These are phyloP conservation scores for Drosophila asahinai DNA, from an alignment of 1,140 invertebrate genomes.

Conservation along the genomic window DNA sequence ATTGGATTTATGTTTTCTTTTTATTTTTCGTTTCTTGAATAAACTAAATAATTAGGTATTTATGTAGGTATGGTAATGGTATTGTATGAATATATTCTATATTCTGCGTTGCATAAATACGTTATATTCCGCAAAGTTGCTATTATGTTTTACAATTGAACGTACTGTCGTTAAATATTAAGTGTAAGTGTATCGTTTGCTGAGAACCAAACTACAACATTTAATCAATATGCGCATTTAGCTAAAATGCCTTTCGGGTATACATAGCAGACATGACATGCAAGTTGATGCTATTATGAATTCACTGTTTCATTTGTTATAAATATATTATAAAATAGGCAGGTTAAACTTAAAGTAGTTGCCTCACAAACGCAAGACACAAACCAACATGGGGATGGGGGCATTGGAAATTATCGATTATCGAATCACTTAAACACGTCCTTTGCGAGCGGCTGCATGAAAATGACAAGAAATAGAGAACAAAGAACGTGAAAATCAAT, in stretches of 20 bases:
- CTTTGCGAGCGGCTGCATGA: slow-evolving; percentile 76
- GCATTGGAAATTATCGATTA: slow-evolving; percentile 49
- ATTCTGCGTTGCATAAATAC: slow-evolving; percentile 56
- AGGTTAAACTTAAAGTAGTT: slow-evolving; percentile 37
- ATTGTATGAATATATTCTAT: slow-evolving; percentile 50
- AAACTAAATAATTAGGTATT: slow-evolving; percentile 49
- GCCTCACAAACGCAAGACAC: slow-evolving; percentile 33
- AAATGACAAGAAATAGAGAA: slow-evolving; percentile 24
- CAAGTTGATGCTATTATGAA: slow-evolving; percentile 38
- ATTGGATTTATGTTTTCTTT: slow-evolving; percentile 12
- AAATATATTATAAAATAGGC: slow-evolving; percentile 52
- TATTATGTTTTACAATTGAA: slow-evolving; percentile 45
- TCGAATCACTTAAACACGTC: slow-evolving; percentile 76
- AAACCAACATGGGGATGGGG: slow-evolving; percentile 53
- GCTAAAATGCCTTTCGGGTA: slow-evolving; percentile 68
- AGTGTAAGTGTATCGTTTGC: slow-evolving; percentile 59
- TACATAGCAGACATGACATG: slow-evolving; percentile 46
- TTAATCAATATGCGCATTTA: slow-evolving; percentile 65
- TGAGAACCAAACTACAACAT: slow-evolving; percentile 76
- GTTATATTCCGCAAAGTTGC: slow-evolving; percentile 44
- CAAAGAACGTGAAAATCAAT: slow-evolving; percentile 1
- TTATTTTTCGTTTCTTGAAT: slow-evolving; percentile 4
- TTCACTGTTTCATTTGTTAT: slow-evolving; percentile 32
- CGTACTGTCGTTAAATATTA: slow-evolving; percentile 44
- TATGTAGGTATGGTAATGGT: slow-evolving; percentile 46